Evolutionary conservation across 2,888 invertebrate species (phyloP).

Genomic region (Fragum whitleyi): DNA sequence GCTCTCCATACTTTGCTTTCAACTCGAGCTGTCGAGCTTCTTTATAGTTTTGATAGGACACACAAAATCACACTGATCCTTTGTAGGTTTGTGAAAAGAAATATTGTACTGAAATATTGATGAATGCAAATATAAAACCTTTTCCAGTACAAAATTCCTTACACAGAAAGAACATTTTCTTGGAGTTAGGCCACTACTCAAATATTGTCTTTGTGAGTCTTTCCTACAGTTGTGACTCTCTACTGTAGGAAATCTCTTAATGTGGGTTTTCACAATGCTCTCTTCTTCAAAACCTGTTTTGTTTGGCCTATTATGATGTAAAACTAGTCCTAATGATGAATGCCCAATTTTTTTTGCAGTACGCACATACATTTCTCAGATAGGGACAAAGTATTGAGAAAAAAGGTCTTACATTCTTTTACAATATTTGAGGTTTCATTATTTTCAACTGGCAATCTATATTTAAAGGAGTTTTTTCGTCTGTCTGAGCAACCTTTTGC

Average conservation of each 20-base stretch:
- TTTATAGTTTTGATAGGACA: constrained; percentile 17
- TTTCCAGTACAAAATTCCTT: constrained; percentile 38
- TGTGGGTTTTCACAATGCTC: constrained; percentile 34
- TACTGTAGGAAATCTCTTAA: constrained; percentile 51
- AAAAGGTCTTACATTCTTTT: constrained; percentile 22
- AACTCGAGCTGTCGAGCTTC: neutral
- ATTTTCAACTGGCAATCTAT: neutral
- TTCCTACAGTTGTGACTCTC: constrained; percentile 58
- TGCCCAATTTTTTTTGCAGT: constrained; percentile 30
- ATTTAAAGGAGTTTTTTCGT: neutral
- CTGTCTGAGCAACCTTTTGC: neutral
- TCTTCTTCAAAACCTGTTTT: constrained; percentile 28
- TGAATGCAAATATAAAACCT: constrained; percentile 14
- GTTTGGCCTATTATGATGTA: constrained; percentile 46
- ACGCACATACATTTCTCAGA: constrained; percentile 30
- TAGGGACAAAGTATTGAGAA: constrained; percentile 41
- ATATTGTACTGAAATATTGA: constrained; percentile 45
- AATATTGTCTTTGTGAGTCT: constrained; percentile 51
- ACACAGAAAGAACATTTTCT: constrained; percentile 59
- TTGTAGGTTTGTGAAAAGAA: constrained; percentile 59
- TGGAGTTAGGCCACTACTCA: constrained; percentile 42
- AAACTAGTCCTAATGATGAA: constrained; percentile 17
- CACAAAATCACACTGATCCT: constrained; percentile 58
- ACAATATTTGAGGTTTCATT: constrained; percentile 36
- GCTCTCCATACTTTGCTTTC: constrained; percentile 30